Conservation (phyloP, 2,797 vertebrate genomes). For the Crypturellus tataupa region DNA sequence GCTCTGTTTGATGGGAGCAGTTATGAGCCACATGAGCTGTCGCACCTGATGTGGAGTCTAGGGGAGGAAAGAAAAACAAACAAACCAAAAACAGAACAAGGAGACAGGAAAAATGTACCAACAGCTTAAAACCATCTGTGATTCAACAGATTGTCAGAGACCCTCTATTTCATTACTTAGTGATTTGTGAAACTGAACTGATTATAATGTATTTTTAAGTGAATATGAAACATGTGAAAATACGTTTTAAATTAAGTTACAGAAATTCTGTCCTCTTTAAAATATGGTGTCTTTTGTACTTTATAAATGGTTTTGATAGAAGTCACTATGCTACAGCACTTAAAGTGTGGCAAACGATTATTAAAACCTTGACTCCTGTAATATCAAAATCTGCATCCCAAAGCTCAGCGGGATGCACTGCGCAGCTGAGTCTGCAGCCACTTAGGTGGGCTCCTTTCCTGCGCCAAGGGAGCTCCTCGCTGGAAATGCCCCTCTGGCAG, state of each 20-base stretch:
- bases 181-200: background rate
- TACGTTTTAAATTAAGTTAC: constrained; percentile 2
- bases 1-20: background rate
- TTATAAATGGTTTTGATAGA: constrained; percentile 6
- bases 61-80: background rate
- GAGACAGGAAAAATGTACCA: background rate
- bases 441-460: background rate
- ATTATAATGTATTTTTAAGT: constrained; percentile 15
- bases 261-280: constrained; percentile 1
- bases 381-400: background rate
- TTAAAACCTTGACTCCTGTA: background rate
- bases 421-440: background rate
- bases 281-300: constrained; percentile 21
- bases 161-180: background rate
- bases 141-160: background rate
- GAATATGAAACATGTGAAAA: constrained; percentile 48
- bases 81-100: background rate
- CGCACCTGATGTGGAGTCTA: background rate
- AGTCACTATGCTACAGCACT: constrained; percentile 2
- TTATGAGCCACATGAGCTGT: background rate
- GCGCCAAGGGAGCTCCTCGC: background rate
- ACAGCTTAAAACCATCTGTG: background rate
- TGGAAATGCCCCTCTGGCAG: background rate
- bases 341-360: constrained; percentile 31
- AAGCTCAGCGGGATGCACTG: background rate